Percentiles rank a stretch among this genome's conserved stretches.
These are phyloP conservation scores for Pteropus rufus DNA, from an alignment of 2,797 vertebrate genomes.

Conservation along the genomic window DNA sequence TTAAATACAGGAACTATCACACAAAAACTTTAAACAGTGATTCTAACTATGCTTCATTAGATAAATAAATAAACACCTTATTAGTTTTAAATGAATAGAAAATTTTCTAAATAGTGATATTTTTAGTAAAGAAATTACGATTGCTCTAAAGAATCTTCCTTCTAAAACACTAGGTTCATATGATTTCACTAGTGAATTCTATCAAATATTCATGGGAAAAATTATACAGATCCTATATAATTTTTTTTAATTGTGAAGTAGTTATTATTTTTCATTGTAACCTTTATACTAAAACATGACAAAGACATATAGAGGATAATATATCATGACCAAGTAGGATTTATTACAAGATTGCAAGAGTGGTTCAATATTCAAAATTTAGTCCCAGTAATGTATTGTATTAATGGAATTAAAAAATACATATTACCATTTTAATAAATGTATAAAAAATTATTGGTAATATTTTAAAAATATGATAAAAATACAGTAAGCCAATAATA, in stretches of 20 bases:
- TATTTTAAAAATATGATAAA: background rate
- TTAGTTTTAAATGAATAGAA: background rate
- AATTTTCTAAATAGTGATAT: background rate
- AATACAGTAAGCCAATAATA: background rate
- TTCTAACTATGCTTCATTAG: background rate
- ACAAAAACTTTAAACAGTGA: background rate
- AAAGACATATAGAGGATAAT: background rate
- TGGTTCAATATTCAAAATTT: background rate
- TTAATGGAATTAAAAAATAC: background rate
- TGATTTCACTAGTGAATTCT: background rate
- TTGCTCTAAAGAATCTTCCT: background rate
- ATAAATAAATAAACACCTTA: background rate
- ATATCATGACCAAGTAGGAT: background rate
- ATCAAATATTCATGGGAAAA: background rate
- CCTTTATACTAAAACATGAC: background rate
- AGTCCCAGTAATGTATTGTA: background rate
- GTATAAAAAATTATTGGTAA: background rate
- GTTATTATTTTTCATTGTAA: background rate
- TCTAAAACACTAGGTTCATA: background rate
- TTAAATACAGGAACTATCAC: background rate
- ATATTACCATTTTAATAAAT: background rate
- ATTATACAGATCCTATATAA: background rate
- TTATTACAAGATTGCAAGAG: background rate
- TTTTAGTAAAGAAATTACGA: background rate
- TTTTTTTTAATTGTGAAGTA: background rate